Evolutionary conservation across 2,888 invertebrate species (phyloP).

Genomic region (Holacanthella duospinosa): DNA sequence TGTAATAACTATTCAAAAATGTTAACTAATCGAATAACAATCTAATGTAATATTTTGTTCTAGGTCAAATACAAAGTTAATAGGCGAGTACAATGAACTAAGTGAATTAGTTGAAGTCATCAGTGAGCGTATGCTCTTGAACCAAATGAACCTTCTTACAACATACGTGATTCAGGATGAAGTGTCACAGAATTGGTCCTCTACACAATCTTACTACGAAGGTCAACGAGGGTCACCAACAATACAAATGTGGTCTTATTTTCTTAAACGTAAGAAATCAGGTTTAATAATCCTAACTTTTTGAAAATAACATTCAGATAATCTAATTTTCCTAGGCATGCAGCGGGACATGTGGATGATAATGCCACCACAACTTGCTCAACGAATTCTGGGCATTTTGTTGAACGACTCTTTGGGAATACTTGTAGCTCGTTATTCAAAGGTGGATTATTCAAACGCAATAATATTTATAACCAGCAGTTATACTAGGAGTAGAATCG

Average conservation of each 20-base stretch:
- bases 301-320: neutral
- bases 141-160: slow-evolving; percentile 65
- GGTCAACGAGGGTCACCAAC: slow-evolving; percentile 67
- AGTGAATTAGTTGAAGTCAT: slow-evolving; percentile 61
- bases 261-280: slow-evolving; percentile 60
- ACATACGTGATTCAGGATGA: slow-evolving; percentile 72
- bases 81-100: slow-evolving; percentile 32
- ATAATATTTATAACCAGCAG: too few relatives aligned
- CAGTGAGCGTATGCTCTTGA: slow-evolving; percentile 66
- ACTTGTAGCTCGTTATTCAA: slow-evolving; percentile 65
- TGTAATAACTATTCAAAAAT: slow-evolving; percentile 5
- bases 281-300: slow-evolving; percentile 25
- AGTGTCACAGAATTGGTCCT: slow-evolving; percentile 65
- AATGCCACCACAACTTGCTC: slow-evolving; percentile 79
- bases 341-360: slow-evolving; percentile 73
- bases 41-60: slow-evolving; percentile 3
- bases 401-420: slow-evolving; percentile 73
- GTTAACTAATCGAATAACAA: too few relatives aligned
- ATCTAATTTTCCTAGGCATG: slow-evolving; percentile 50
- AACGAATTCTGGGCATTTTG: slow-evolving; percentile 73
- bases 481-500: neutral
- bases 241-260: slow-evolving; percentile 80
- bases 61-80: slow-evolving; percentile 27
- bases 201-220: slow-evolving; percentile 54
- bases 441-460: slow-evolving; percentile 49